Evolutionary conservation across 92 coral and sea anemone species (phyloP), one percentile per base, ranked within the genome.

Genomic region (Palythoa caribaeorum): DNA sequence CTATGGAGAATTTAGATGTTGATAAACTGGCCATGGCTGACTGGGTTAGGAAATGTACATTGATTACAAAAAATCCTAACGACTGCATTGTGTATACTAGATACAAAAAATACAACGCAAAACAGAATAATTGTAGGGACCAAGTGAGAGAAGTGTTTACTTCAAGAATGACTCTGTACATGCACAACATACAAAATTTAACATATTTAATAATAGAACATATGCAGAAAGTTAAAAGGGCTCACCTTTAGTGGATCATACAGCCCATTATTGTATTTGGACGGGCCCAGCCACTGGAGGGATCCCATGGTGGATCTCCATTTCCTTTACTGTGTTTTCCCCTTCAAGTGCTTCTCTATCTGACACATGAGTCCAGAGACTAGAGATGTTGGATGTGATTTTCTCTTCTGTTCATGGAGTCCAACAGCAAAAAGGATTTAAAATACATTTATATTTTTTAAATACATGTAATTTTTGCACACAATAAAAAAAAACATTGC

Each of bases 171-270:
- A 3, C 6, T 44, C 48, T 44, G 48, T 44, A 44, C 48, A 44
- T 44, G 48, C 48, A 44, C 3, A 44, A 44, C 48, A 44, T 6
- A 44, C 48, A 44, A 44, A 71, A 9, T 16, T 35, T 20, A 11
- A 71, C 2, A 35, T 38, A 71, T 71, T 71, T 71, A 71, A 71
- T 71, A 20, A 71, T 44, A 71, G 40, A 71, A 38, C 15, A 71
- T 71, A 36, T 71, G 3, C 13, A 71, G 40, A 35, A 71, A 11
- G 15, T 16, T 20, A 71, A 71, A 71, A 16, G 63, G 9, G 3
- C 28, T 55, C 52, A 89, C 89, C 78, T 89, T 84, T 38, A 85
- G 53, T 40, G 80, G 89, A 63, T 90, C 87, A 90, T 76, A 90
- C 36, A 90, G 74, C 17, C 88, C 88, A 83, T 84, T 77, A 75